phyloP scores from a whole-genome alignment of 2,113 vertebrate genomes.

The Amphilophus citrinellus region DNA sequence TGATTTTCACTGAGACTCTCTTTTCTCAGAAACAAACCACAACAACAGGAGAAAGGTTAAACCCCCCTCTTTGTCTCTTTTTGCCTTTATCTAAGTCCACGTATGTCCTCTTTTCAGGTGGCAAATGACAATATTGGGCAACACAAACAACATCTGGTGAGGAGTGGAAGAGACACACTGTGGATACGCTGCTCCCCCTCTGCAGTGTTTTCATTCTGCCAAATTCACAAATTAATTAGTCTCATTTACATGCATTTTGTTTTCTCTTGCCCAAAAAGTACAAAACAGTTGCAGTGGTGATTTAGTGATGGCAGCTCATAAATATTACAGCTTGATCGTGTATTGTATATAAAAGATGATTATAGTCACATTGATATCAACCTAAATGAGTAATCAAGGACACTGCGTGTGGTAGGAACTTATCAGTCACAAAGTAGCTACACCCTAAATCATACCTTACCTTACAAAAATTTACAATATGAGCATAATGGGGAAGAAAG shows the following conservation, averaged over 20 bases:
- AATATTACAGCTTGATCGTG: not conserved
- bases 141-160: constrained; percentile 8
- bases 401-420: not conserved
- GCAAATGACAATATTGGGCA: not conserved
- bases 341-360: not conserved
- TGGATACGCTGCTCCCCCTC: not conserved
- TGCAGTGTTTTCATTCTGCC: not conserved
- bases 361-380: not conserved
- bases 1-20: too few species aligned
- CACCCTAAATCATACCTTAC: not conserved
- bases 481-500: not conserved
- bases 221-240: constrained; percentile 1
- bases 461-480: not conserved
- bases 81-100: not conserved
- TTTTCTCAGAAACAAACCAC: not conserved
- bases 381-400: not conserved
- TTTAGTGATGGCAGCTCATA: not conserved
- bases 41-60: not conserved
- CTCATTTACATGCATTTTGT: constrained; percentile 4
- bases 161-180: not conserved
- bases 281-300: not conserved
- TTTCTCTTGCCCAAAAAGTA: not conserved
- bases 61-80: not conserved
- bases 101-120: not conserved
- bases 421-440: not conserved